Evolutionary conservation across 2,888 invertebrate species (phyloP).

Genomic region (Ornithoptera priamus): DNA sequence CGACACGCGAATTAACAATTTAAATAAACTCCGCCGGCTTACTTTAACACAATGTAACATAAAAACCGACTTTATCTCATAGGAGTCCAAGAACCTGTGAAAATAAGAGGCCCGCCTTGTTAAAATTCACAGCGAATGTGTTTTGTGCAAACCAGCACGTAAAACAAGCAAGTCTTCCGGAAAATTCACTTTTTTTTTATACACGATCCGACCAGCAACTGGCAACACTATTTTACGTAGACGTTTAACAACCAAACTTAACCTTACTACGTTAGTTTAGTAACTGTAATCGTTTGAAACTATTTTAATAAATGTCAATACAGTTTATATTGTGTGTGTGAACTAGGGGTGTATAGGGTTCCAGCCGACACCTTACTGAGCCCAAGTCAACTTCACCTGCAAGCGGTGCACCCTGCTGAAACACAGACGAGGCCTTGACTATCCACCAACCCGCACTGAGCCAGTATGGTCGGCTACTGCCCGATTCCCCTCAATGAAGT

Average conservation of each 20-base stretch:
- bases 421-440: no score
- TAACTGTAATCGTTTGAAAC: constrained; percentile 7
- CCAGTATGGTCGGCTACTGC: no score
- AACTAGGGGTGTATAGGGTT: no score
- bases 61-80: constrained; percentile 43
- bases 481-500: no score
- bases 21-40: constrained; percentile 16
- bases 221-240: constrained; percentile 15
- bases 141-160: constrained; percentile 56
- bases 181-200: constrained; percentile 44
- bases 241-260: not conserved
- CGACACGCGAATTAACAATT: constrained; percentile 18
- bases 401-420: no score
- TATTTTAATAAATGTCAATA: constrained; percentile 3
- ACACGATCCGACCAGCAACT: constrained; percentile 17
- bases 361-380: no score
- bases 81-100: constrained; percentile 49
- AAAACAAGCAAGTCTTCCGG: constrained; percentile 73
- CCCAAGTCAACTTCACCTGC: no score
- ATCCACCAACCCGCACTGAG: no score
- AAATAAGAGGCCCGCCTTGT: constrained; percentile 54
- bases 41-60: constrained; percentile 28
- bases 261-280: not conserved
- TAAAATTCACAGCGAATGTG: constrained; percentile 65
- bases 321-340: constrained; percentile 10